A percentile compares a stretch with the other conserved stretches of the same genome.
Conservation (phyloP, 2,888 invertebrate species). For the Xiphydria camelus region DNA sequence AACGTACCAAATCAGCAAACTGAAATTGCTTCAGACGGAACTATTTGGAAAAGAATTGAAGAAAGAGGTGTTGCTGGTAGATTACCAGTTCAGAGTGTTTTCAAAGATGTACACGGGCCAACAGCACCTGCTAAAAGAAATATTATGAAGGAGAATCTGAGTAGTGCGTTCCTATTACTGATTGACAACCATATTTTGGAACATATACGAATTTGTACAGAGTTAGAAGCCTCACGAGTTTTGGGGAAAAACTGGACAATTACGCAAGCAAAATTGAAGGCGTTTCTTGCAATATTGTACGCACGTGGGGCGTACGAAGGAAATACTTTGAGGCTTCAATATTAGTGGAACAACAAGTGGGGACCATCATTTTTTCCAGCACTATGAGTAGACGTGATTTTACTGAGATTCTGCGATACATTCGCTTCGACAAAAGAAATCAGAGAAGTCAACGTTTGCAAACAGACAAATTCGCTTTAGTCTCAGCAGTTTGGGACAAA, state of each 20-base stretch:
- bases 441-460: constrained; percentile 11
- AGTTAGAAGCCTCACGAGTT: constrained; percentile 21
- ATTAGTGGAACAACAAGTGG: constrained; percentile 22
- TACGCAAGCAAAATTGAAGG: constrained; percentile 16
- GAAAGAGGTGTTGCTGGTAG: constrained; percentile 8
- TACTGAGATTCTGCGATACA: constrained; percentile 14
- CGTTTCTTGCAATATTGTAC: constrained; percentile 22
- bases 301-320: constrained; percentile 20
- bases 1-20: constrained; percentile 10
- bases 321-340: constrained; percentile 15
- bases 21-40: constrained; percentile 14
- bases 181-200: constrained; percentile 7
- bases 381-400: constrained; percentile 39
- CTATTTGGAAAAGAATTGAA: constrained; percentile 9
- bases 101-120: constrained; percentile 16
- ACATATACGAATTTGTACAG: constrained; percentile 20
- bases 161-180: constrained; percentile 16
- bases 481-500: constrained; percentile 7
- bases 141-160: constrained; percentile 15
- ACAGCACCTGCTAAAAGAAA: constrained; percentile 19
- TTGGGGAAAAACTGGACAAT: constrained; percentile 21
- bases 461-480: constrained; percentile 14
- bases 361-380: constrained; percentile 17
- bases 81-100: constrained; percentile 8
- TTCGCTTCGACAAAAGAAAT: constrained; percentile 15